Evolutionary conservation across 2,888 invertebrate genomes (phyloP), one percentile per base, ranked within the genome.

Genomic region (Caenorhabditis plicata): DNA sequence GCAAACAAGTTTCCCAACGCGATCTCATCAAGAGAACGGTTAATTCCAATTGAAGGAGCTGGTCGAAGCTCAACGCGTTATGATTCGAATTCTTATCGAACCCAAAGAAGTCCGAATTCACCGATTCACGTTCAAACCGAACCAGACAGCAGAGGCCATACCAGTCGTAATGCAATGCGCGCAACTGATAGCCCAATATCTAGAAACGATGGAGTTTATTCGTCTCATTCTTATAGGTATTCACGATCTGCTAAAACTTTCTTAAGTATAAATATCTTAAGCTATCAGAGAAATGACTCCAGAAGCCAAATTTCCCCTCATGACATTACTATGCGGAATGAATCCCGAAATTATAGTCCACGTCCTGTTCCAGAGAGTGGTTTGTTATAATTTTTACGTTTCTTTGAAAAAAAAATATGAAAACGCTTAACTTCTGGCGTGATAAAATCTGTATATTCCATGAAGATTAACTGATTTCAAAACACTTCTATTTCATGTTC

Each of bases 21-120:
- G 9, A 49, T 78, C 11, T 65, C 72, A 22, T 68, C 71, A 38
- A 65, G 74, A 20, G 78, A 78, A 44, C 64, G 78, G 20, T 29
- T 66, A 38, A 75, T 78, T 48, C 78, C 78, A 25, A 78, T 78
- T 36, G 77, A 75, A 40, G 76, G 77, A 27, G 50, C 64, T 26
- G 61, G 69, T 32, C 50, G 61, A 8, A 51, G 39, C 19, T 52
- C 54, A 15, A 48, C 62, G 32, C 47, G 55, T 32, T 51, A 25
- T 26, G 39, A 43, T 40, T 19, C 17, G n/a, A 42, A 47, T 35
- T 52, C 58, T 41, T 44, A 45, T 5, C 48, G 58, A 31, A 61
- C 60, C 13, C 58, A 60, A n/a, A 46, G 64, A 19, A 50, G 61
- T 15, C 51, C 49, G 20, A 61, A 57, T 36, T 71, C 68, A 17